Evolutionary conservation across 2,797 vertebrate genomes (phyloP), one percentile per base, ranked within the genome.

Genomic region (Dallia pectoralis): DNA sequence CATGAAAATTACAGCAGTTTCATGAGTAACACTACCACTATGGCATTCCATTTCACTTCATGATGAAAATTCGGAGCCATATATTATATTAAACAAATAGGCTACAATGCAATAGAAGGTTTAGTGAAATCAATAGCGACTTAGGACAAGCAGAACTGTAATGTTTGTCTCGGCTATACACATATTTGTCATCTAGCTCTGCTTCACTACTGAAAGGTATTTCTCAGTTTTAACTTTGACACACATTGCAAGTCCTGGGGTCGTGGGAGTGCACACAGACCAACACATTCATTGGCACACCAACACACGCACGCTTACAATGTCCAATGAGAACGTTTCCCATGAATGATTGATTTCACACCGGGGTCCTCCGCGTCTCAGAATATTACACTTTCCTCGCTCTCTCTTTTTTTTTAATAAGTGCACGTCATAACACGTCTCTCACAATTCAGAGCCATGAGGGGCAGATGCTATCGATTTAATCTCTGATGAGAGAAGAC

Each of bases 301-400:
- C n/a, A 8, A 69, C 15, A 66, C 32, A 40, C 30, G 16, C 32
- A 65, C 63, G 19, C 29, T 4, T 16, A 32, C 63, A 65, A 69
- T 14, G 63, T 73, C 62, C 64, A 76, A 72, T 59, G 68, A 70
- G 56, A 75, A 59, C 59, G 76, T 76, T 76, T 74, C 63, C 76
- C 74, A 72, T 72, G 71, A 76, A 65, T 68, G 73, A 76, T 74
- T 78, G 71, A 76, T 81, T 74, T 74, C 77, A 76, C 69, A 81
- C 67, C 68, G 30, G 64, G 53, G 22, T 51, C 22, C n/a, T 64
- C 47, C 18, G 22, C 63, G 29, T 25, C 53, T 62, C 40, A 8
- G 62, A 76, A 48, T 47, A 59, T 74, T 68, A 68, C 27, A 25
- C 14, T 70, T 30, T 51, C 48, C n/a, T 74, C 53, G 40, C 19